Conservation (phyloP, 2,888 invertebrate species). For the Dysmachus trigonus region DNA sequence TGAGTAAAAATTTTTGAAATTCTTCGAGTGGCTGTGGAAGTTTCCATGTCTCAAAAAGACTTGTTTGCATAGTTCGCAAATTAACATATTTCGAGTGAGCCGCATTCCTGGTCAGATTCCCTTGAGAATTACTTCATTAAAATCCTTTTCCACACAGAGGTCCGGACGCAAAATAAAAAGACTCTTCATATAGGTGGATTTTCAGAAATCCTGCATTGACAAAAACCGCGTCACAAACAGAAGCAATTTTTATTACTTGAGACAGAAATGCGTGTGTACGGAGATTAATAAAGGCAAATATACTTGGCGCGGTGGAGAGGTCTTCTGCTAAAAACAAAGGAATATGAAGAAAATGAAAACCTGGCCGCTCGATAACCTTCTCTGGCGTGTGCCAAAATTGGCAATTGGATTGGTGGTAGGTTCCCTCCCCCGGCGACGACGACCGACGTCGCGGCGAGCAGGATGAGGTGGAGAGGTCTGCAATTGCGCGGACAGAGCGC, state of each 20-base stretch:
- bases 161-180: neutral
- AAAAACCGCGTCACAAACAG: neutral
- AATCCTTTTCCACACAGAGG: neutral
- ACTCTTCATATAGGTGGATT: neutral
- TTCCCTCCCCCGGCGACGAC: constrained; percentile 36
- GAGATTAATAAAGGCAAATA: constrained; percentile 25
- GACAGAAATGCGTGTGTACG: neutral
- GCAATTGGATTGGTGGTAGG: constrained; percentile 50
- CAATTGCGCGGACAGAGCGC: constrained; percentile 6
- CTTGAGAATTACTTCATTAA: constrained; percentile 24
- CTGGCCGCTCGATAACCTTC: constrained; percentile 48
- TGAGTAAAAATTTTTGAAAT: neutral
- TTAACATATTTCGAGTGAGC: neutral
- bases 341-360: constrained; percentile 34
- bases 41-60: neutral
- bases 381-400: constrained; percentile 53
- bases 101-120: neutral
- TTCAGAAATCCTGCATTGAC: neutral
- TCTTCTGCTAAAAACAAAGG: neutral
- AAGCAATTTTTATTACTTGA: constrained; percentile 9
- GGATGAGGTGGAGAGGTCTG: too few species aligned
- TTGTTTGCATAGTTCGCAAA: neutral
- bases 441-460: neutral
- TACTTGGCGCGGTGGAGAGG: neutral
- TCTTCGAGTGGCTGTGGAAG: neutral